Evolutionary conservation across 2,797 vertebrate genomes (phyloP).

Genomic region (Gobionotothen gibberifrons): DNA sequence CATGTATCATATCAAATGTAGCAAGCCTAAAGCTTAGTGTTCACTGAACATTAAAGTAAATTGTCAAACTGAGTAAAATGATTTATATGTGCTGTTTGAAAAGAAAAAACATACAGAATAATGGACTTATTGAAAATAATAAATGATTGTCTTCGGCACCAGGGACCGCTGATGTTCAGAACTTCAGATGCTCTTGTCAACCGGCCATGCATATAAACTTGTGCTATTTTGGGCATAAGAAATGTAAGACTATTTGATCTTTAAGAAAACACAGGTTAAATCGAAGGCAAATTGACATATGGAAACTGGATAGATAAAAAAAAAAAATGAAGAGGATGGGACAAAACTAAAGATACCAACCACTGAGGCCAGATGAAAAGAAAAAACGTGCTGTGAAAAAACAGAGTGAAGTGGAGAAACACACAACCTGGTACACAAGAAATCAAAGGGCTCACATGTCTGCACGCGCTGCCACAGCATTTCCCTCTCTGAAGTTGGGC

Average conservation of each 20-base stretch:
- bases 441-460: slow-evolving; percentile 85
- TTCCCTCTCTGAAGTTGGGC: slow-evolving; percentile 86
- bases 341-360: slow-evolving; percentile 3
- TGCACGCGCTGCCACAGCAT: slow-evolving; percentile 87
- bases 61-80: background rate
- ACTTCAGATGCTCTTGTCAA: background rate
- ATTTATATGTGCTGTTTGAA: background rate
- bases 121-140: background rate
- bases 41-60: background rate
- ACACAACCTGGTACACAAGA: slow-evolving; percentile 27
- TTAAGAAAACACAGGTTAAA: background rate
- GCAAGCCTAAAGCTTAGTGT: background rate
- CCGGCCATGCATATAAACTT: background rate
- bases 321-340: background rate
- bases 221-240: background rate
- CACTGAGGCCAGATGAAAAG: slow-evolving; percentile 8
- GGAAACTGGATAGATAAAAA: background rate
- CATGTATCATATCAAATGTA: background rate
- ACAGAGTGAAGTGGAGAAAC: background rate
- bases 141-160: slow-evolving; percentile 6
- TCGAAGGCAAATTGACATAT: background rate
- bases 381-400: too few species aligned
- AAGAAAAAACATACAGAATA: background rate
- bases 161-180: background rate
- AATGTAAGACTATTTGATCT: background rate